Evolutionary conservation across 2,113 vertebrate species (phyloP).

Genomic region (Cyanocitta stelleri): DNA sequence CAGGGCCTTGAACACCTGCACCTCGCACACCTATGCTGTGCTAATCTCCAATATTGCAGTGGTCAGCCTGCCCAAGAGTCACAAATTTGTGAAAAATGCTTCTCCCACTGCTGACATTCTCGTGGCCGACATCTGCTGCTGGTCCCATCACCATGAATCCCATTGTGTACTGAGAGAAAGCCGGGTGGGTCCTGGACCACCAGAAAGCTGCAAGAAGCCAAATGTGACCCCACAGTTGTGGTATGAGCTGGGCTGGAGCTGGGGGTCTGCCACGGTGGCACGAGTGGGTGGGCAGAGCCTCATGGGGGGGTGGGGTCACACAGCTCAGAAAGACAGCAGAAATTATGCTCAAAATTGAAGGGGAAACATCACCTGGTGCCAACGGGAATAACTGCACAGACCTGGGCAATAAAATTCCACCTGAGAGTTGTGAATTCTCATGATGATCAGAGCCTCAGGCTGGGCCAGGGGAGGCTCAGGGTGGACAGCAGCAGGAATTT

Average conservation of each 20-base stretch:
- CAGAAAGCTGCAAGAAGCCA: not conserved
- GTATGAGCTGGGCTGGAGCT: not conserved
- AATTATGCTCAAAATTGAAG: not conserved
- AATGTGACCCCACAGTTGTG: fast-evolving
- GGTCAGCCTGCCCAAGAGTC: not conserved
- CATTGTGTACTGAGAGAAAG: not conserved
- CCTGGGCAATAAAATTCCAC: fast-evolving
- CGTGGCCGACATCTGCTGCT: conserved; percentile 3
- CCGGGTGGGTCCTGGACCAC: not conserved
- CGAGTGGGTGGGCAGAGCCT: not conserved
- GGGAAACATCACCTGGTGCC: not conserved
- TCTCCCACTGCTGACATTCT: not conserved
- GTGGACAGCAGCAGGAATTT: not conserved
- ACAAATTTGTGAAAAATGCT: not conserved
- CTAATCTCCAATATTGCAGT: not conserved
- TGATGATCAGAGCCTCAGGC: not conserved
- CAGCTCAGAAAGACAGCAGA: not conserved
- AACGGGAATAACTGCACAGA: not conserved
- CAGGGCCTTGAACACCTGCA: conserved; percentile 11
- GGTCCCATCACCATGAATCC: not conserved
- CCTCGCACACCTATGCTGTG: conserved; percentile 17
- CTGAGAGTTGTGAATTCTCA: not conserved
- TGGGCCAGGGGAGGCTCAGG: not conserved
- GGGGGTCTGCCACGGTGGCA: not conserved
- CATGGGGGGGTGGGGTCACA: no score